These are phyloP conservation scores for Drosophila sp. DNA, from an alignment of 1,140 invertebrate species.

Conservation along the genomic window DNA sequence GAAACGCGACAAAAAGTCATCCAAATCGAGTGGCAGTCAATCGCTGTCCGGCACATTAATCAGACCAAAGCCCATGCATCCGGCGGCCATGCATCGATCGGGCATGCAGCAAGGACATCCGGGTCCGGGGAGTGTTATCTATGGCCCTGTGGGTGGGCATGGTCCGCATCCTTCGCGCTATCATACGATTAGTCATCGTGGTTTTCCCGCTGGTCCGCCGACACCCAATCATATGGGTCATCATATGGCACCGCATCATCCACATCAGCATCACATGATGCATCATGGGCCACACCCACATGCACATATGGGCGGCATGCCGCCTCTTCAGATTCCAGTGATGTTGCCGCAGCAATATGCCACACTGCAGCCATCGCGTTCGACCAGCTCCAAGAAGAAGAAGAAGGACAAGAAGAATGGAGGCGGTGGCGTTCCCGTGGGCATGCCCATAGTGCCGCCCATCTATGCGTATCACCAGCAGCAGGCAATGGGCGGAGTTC, in stretches of 20 bases:
- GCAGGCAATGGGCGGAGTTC: slow-evolving; percentile 57
- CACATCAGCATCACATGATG: slow-evolving; percentile 57
- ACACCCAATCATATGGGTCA: slow-evolving; percentile 37
- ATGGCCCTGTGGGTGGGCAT: slow-evolving; percentile 57
- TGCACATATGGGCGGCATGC: slow-evolving; percentile 56
- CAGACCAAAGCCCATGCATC: slow-evolving; percentile 80
- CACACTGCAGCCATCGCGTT: slow-evolving; percentile 71
- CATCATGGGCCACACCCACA: slow-evolving; percentile 57
- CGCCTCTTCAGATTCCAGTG: slow-evolving; percentile 67
- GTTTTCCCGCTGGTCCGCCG: slow-evolving; percentile 59
- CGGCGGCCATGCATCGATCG: slow-evolving; percentile 62
- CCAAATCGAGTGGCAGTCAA: slow-evolving; percentile 77
- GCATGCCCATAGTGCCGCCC: slow-evolving; percentile 79
- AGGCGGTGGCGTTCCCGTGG: slow-evolving; percentile 78
- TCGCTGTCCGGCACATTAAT: slow-evolving; percentile 82
- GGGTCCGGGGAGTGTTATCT: slow-evolving; percentile 64
- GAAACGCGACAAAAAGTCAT: slow-evolving; percentile 76
- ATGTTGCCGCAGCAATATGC: slow-evolving; percentile 81
- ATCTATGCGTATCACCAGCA: slow-evolving; percentile 76
- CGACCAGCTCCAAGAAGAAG: slow-evolving; percentile 85
- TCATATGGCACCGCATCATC: slow-evolving; percentile 45
- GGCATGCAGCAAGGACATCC: slow-evolving; percentile 56
- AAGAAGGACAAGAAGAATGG: slow-evolving; percentile 86
- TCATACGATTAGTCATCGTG: slow-evolving; percentile 82
- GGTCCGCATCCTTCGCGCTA: slow-evolving; percentile 61